These are phyloP conservation scores for Drosophila micromelanica DNA, from an alignment of 1,140 invertebrate genomes.

Conservation along the genomic window DNA sequence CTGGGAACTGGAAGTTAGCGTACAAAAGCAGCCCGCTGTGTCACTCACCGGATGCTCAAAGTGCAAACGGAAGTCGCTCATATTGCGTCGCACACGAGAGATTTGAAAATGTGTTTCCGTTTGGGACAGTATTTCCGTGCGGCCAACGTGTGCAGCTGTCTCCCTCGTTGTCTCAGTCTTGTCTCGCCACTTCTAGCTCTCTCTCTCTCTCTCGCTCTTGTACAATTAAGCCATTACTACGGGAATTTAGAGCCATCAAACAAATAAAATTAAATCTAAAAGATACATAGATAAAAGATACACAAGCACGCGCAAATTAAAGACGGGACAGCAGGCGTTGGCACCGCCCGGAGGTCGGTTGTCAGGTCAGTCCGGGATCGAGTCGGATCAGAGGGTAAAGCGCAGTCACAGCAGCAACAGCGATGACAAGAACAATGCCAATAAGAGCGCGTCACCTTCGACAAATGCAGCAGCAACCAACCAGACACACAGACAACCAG, in stretches of 20 bases:
- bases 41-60: constrained; percentile 66
- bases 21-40: constrained; percentile 44
- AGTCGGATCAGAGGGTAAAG: background rate
- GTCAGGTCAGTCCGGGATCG: background rate
- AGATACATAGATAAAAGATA: constrained; percentile 24
- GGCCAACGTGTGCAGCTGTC: constrained; percentile 13
- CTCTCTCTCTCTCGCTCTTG: background rate
- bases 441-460: constrained; percentile 9
- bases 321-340: background rate
- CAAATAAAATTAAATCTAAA: constrained; percentile 65
- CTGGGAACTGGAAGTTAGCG: constrained; percentile 3
- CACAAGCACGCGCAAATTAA: constrained; percentile 3
- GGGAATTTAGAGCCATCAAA: constrained; percentile 14
- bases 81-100: constrained; percentile 61
- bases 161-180: background rate
- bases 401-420: background rate
- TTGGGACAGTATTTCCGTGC: constrained; percentile 36
- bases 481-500: background rate
- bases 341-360: background rate
- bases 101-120: constrained; percentile 61
- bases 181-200: background rate
- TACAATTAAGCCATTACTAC: constrained; percentile 59
- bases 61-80: constrained; percentile 74
- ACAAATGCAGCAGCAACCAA: no score
- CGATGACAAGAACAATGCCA: constrained; percentile 8